Percentiles rank a stretch among this genome's conserved stretches.
Evolutionary conservation across 2,888 invertebrate species (phyloP).

Genomic region (Meganola albula): DNA sequence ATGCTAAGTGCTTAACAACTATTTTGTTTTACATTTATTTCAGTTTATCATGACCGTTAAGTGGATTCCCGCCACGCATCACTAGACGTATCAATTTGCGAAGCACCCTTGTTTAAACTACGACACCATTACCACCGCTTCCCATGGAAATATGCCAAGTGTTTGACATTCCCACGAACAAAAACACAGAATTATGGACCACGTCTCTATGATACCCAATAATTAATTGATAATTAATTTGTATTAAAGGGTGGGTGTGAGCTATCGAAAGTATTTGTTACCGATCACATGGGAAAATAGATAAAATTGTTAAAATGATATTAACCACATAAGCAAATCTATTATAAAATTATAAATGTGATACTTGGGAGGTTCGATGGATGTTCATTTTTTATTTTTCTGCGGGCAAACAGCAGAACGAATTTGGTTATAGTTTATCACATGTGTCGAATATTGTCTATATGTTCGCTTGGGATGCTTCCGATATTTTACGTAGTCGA

Average conservation of each 20-base stretch:
- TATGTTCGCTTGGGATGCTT: too few relatives aligned
- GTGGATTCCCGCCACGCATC: slow-evolving; percentile 48
- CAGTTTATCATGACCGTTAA: slow-evolving; percentile 30
- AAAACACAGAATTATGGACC: slow-evolving; percentile 24
- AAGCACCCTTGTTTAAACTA: slow-evolving; percentile 37
- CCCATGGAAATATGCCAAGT: slow-evolving; percentile 60
- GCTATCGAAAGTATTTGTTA: slow-evolving; percentile 13
- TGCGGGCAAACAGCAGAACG: too few relatives aligned
- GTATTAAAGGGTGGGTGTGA: slow-evolving; percentile 7
- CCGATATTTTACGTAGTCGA: too few relatives aligned
- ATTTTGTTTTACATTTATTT: not conserved
- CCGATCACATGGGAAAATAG: slow-evolving; percentile 21
- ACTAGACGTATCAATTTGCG: slow-evolving; percentile 49
- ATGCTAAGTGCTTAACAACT: too few relatives aligned
- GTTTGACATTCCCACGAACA: slow-evolving; percentile 49
- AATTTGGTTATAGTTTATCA: too few relatives aligned
- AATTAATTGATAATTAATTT: slow-evolving; percentile 19
- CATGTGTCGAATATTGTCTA: too few relatives aligned
- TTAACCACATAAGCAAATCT: too few relatives aligned
- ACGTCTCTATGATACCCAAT: slow-evolving; percentile 21
- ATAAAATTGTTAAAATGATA: too few relatives aligned
- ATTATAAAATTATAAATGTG: too few relatives aligned
- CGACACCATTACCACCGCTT: slow-evolving; percentile 32
- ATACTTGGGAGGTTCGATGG: too few relatives aligned
- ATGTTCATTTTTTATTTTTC: too few relatives aligned